Conservation (phyloP, 2,113 vertebrate species). For the Eretmochelys imbricata region DNA sequence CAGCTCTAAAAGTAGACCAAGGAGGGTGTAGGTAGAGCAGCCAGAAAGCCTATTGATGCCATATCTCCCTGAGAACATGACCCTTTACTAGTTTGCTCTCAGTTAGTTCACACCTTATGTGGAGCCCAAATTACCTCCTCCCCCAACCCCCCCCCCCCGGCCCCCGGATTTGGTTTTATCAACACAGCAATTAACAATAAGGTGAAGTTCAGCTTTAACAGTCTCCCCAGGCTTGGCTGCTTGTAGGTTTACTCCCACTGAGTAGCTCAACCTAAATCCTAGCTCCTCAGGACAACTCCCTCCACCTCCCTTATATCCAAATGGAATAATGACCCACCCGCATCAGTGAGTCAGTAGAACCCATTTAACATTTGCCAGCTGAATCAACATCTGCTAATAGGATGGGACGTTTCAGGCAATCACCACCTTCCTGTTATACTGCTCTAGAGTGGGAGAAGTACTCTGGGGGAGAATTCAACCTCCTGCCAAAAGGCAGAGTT, state of each 20-base stretch:
- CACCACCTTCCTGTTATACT: neutral
- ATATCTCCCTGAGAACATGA: neutral
- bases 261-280: neutral
- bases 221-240: neutral
- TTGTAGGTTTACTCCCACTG: neutral
- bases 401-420: neutral
- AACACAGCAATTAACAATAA: neutral
- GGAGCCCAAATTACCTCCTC: neutral
- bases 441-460: neutral
- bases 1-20: neutral
- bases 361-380: neutral
- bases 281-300: neutral
- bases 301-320: neutral
- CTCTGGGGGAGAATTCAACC: neutral
- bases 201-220: neutral
- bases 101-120: neutral
- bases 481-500: neutral
- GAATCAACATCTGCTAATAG: neutral
- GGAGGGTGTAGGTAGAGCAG: neutral
- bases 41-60: neutral
- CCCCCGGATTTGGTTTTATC: neutral
- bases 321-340: neutral
- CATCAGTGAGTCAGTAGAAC: neutral
- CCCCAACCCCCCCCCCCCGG: fast-evolving
- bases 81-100: neutral